Evolutionary conservation across 2,113 vertebrate species (phyloP).

Genomic region (Eurypyga helias): DNA sequence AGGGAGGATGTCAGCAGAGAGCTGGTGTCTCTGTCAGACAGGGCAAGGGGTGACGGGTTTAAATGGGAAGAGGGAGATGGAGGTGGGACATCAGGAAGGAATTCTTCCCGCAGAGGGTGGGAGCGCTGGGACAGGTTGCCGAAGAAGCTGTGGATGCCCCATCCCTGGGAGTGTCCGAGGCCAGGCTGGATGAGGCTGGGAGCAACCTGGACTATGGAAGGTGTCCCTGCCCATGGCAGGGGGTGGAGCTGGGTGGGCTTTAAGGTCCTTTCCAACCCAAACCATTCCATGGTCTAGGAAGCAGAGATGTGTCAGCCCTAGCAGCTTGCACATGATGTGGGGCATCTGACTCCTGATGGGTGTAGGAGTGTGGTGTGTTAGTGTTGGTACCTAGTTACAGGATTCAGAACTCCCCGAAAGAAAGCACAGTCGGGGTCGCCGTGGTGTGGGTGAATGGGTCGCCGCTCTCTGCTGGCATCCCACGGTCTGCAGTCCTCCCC

Average conservation of each 20-base stretch:
- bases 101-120: too few species aligned
- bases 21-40: background rate
- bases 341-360: background rate
- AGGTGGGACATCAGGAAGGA: too few species aligned
- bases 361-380: background rate
- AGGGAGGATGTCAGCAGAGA: background rate
- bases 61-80: too few species aligned
- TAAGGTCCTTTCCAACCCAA: too few species aligned
- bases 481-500: background rate
- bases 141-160: too few species aligned
- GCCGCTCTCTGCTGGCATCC: background rate
- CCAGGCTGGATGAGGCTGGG: too few species aligned
- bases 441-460: background rate
- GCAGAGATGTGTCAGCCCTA: background rate
- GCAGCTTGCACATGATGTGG: background rate
- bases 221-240: too few species aligned
- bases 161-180: too few species aligned
- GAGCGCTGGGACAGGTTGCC: too few species aligned
- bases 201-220: too few species aligned
- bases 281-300: background rate
- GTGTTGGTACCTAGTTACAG: background rate
- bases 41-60: too few species aligned
- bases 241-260: too few species aligned
- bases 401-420: background rate
- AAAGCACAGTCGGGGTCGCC: background rate